Evolutionary conservation across 1,140 invertebrate species (phyloP).

Genomic region (Phthorimaea operculella): DNA sequence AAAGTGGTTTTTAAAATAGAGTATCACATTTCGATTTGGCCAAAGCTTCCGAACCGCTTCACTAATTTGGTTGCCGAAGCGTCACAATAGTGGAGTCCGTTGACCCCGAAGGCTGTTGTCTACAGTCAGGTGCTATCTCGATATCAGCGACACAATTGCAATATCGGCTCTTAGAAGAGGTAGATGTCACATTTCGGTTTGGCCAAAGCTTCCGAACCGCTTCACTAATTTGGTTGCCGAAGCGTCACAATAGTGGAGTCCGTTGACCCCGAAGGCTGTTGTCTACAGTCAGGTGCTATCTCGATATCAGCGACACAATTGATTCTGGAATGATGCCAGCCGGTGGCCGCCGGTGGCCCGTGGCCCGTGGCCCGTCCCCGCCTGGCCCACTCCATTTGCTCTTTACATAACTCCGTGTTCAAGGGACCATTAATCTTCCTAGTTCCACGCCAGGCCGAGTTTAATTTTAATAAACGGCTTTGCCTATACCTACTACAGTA

Average conservation of each 20-base stretch:
- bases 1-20: too few species aligned
- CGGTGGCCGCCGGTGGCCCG: conserved; percentile 26
- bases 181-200: too few species aligned
- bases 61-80: too few species aligned
- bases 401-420: conserved; percentile 66
- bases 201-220: too few species aligned
- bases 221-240: too few species aligned
- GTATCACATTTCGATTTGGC: too few species aligned
- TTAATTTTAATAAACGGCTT: conserved; percentile 66
- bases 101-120: too few species aligned
- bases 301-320: conserved; percentile 44
- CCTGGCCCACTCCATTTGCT: conserved; percentile 58
- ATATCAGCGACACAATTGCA: conserved; percentile 51
- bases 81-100: too few species aligned
- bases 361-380: conserved; percentile 7
- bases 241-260: too few species aligned
- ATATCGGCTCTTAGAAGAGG: too few species aligned
- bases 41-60: too few species aligned
- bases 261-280: too few species aligned
- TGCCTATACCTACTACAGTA: conserved; percentile 47
- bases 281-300: neutral
- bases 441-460: conserved; percentile 59
- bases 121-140: neutral
- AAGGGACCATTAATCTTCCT: conserved; percentile 65
- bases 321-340: conserved; percentile 63